phyloP scores from a whole-genome alignment of 2,797 vertebrate genomes.

The Lutjanus argentimaculatus region DNA sequence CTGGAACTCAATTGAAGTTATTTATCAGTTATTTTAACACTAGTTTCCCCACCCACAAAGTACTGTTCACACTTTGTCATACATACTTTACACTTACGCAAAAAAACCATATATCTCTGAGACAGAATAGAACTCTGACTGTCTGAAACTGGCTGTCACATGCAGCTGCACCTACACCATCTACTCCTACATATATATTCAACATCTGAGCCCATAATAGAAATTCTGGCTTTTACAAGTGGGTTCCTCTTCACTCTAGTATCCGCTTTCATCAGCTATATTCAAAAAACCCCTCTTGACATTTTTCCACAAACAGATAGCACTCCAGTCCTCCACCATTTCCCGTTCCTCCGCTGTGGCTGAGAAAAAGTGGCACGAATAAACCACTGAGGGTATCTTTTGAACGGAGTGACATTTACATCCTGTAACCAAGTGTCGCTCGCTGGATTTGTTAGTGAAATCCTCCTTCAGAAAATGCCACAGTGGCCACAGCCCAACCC shows the following conservation, averaged over 20 bases:
- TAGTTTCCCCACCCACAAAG: neutral
- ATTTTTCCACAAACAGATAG: constrained; percentile 80
- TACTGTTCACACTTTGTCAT: neutral
- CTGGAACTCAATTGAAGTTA: neutral
- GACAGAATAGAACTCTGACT: neutral
- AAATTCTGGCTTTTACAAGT: constrained; percentile 57
- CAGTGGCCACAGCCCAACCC: constrained; percentile 35
- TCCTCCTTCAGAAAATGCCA: constrained; percentile 78
- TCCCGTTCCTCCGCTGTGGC: constrained; percentile 22
- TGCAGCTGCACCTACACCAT: constrained; percentile 17
- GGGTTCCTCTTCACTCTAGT: constrained; percentile 60
- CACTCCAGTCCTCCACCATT: constrained; percentile 43
- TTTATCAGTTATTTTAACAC: neutral
- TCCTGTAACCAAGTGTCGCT: constrained; percentile 57
- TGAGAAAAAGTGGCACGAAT: constrained; percentile 61
- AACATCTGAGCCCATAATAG: constrained; percentile 43
- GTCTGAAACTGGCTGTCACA: neutral
- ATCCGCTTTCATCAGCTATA: constrained; percentile 70
- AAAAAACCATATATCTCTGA: constrained; percentile 4
- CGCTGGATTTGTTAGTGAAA: constrained; percentile 75
- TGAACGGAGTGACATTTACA: constrained; percentile 82
- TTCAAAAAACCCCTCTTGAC: constrained; percentile 81
- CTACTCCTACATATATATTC: constrained; percentile 26
- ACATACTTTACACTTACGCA: neutral
- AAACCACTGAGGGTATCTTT: constrained; percentile 37